Percentiles rank a stretch among this genome's conserved stretches.
These are phyloP conservation scores for Andrena hattorfiana DNA, from an alignment of 2,888 invertebrate genomes.

Conservation along the genomic window DNA sequence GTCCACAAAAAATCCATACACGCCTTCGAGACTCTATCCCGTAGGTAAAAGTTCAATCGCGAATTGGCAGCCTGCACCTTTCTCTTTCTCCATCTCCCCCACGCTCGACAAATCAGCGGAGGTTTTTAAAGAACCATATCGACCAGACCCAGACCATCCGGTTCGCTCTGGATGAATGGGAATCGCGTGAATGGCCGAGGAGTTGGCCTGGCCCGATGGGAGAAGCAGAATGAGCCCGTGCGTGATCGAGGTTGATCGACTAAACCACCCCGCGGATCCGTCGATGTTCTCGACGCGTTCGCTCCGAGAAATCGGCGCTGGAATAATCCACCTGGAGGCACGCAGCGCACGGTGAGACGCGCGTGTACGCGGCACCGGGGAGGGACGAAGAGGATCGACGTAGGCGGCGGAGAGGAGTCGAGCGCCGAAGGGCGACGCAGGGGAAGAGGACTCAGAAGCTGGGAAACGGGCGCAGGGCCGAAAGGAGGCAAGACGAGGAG, in stretches of 20 bases:
- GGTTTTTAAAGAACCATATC: constrained; percentile 16
- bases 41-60: constrained; percentile 12
- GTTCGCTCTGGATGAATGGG: constrained; percentile 67
- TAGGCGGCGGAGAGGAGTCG: neutral
- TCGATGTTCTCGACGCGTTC: constrained; percentile 34
- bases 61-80: neutral
- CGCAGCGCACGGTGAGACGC: neutral
- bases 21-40: neutral
- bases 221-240: constrained; percentile 63
- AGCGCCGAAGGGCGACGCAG: neutral
- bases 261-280: constrained; percentile 58
- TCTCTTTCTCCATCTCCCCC: constrained; percentile 8
- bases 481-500: constrained; percentile 13
- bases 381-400: neutral
- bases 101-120: neutral
- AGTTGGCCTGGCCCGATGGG: constrained; percentile 60
- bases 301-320: constrained; percentile 56
- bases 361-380: neutral
- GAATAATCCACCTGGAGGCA: constrained; percentile 8
- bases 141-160: neutral
- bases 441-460: constrained; percentile 17
- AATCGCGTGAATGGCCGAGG: constrained; percentile 77
- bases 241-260: constrained; percentile 70
- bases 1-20: neutral
- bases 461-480: constrained; percentile 16